A percentile compares a stretch with the other conserved stretches of the same genome.
phyloP scores from a whole-genome alignment of 2,888 invertebrate genomes.

The Heliconius hortense region DNA sequence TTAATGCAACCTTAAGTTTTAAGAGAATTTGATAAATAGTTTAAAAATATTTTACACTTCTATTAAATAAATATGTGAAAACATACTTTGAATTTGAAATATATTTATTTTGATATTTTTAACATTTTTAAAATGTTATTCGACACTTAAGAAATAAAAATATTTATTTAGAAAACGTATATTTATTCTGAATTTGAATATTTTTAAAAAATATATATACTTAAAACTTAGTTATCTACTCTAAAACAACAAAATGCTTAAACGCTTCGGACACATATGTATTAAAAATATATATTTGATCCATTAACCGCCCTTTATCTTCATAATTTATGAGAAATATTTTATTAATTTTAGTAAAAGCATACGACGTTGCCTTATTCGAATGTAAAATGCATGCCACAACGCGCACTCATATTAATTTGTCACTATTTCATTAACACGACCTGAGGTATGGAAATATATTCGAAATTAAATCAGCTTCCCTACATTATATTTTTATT shows the following conservation, averaged over 20 bases:
- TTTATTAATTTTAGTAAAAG: conserved; percentile 13
- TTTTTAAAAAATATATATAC: neutral
- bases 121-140: too few species aligned
- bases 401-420: conserved; percentile 7
- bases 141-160: too few species aligned
- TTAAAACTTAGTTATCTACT: neutral
- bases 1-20: too few species aligned
- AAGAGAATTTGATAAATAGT: too few species aligned
- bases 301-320: neutral
- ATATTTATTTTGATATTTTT: too few species aligned
- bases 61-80: too few species aligned
- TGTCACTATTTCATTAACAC: conserved; percentile 10
- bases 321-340: neutral
- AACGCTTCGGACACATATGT: neutral
- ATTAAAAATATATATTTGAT: neutral
- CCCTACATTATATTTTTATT: neutral
- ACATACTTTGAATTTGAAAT: too few species aligned
- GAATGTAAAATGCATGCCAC: conserved; percentile 6
- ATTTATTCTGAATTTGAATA: too few species aligned
- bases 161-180: too few species aligned
- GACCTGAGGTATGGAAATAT: conserved; percentile 14
- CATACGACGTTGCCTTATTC: neutral
- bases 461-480: conserved; percentile 1
- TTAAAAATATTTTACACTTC: too few species aligned
- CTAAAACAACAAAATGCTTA: neutral